Base-by-base conservation (phyloP, 2,888 invertebrate genomes). In the Scaptomyza cyrtandrae region DNA sequence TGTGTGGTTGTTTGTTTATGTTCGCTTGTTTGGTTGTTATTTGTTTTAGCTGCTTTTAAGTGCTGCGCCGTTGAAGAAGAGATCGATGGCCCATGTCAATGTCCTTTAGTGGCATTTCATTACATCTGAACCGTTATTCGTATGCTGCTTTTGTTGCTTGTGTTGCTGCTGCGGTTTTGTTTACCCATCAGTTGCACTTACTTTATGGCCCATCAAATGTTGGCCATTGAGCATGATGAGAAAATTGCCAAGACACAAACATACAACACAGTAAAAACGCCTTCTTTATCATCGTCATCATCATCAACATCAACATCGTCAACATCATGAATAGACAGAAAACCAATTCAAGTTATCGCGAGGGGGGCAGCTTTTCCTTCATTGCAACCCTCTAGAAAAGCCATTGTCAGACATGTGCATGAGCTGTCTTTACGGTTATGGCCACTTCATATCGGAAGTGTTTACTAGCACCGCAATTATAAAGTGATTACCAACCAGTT, bases 41-140 rank as follows among this genome's bases (percentile, higher is more conserved):
- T 81, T 78, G 76, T 79, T 77, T 77, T 77, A 79, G 77, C 45
- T 68, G 77, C 71, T 79, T 76, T 71, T 79, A 77, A 77, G 77
- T 77, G 75, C 68, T 68, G 61, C 29, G 61, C 33, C 52, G 41
- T 39, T 45, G 58, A 50, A 54, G 50, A 53, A 54, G 50, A 76
- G 80, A 80, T 84, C 87, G 87, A 88, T 84, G 72, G 78, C 61
- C 71, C 89, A 78, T 84, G 89, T 89, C 90, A 89, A 90, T 81
- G 88, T 87, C 86, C 90, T 82, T 82, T 86, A 49, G 45, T 63
- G 73, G 76, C 88, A 85, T 82, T 82, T 87, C 82, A 87, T 87
- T 87, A 78, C 82, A 72, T 56, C 55, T 88, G 78, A 75, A 75
- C 53, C 69, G 71, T 57, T 71, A 80, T 80, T 71, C 54, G 53